Evolutionary conservation across 2,888 invertebrate species (phyloP), one percentile per base, ranked within the genome.

Genomic region (Pilophorus perplexus): DNA sequence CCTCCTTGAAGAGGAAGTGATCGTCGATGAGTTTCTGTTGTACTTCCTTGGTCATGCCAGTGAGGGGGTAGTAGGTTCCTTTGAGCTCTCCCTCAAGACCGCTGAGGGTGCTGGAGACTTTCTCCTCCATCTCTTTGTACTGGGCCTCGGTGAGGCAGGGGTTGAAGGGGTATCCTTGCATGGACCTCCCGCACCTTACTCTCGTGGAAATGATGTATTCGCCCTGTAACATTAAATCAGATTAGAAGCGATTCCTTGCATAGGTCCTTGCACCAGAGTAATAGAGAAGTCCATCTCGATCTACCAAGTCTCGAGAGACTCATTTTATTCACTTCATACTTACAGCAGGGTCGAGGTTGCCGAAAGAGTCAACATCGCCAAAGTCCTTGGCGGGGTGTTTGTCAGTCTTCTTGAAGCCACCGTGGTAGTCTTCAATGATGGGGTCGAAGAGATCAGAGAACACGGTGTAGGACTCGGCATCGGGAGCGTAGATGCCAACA

Each of bases 1-100:
- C 94, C 81, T 95, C 95, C 84, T 96, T 95, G 87, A 96, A 96
- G 75, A 96, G 85, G 88, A 97, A 97, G 80, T 97, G 96, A 80
- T 96, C 96, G 75, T 95, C 94, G 78, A 96, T 96, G 76, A 97
- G 85, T 81, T 95, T 90, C 80, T 94, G 93, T 82, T 96, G 95
- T 69, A 90, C 89, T 67, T 93, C 88, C 83, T 96, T 95, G 81
- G 90, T 88, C 96, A 95, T 95, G 75, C 94, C 95, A 71, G 93
- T 92, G 76, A 96, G 84, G 27, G 95, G 94, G 80, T 88, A 93
- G 86, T 94, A 96, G 73, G 90, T 92, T 67, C 95, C 95, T 83
- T 93, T 92, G 69, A 95, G 86, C 78, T 96, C 94, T 65, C 89
- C 90, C 75, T 88, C 86, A 70, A 93, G 83, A 27, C 88, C 88